phyloP scores from a whole-genome alignment of 1,140 invertebrate species.

The Drosophila kohkoa region DNA sequence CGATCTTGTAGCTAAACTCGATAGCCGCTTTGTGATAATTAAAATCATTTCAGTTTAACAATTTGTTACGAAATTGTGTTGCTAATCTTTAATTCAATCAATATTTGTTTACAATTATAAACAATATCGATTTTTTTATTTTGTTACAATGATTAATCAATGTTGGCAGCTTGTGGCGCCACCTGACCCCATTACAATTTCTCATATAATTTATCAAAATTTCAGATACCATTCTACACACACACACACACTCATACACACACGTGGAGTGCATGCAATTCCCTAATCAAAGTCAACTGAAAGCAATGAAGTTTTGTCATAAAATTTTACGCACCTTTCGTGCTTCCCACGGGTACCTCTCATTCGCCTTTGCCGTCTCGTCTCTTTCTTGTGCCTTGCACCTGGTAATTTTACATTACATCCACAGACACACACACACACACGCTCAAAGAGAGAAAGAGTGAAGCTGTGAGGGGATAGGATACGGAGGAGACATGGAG shows the following conservation, averaged over 20 bases:
- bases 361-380: background rate
- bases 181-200: constrained; percentile 31
- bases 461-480: background rate
- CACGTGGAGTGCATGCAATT: constrained; percentile 44
- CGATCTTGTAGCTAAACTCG: too few species aligned
- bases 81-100: background rate
- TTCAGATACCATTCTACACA: constrained; percentile 27
- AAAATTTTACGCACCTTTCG: constrained; percentile 66
- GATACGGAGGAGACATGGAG: background rate
- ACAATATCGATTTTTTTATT: constrained; percentile 25
- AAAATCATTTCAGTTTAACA: too few species aligned
- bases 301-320: constrained; percentile 66
- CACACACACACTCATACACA: constrained; percentile 11
- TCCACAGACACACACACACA: constrained; percentile 28
- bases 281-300: constrained; percentile 65
- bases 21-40: too few species aligned
- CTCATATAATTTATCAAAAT: constrained; percentile 45
- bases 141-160: constrained; percentile 46
- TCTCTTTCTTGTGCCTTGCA: constrained; percentile 34
- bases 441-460: background rate
- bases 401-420: constrained; percentile 67
- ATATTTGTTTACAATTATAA: background rate
- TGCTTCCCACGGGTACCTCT: background rate
- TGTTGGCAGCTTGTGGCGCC: background rate
- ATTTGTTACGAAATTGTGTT: too few species aligned